A percentile compares a stretch with the other conserved stretches of the same genome.
These are phyloP conservation scores for Ondatra zibethicus DNA, from an alignment of 2,113 vertebrate species.

Conservation along the genomic window DNA sequence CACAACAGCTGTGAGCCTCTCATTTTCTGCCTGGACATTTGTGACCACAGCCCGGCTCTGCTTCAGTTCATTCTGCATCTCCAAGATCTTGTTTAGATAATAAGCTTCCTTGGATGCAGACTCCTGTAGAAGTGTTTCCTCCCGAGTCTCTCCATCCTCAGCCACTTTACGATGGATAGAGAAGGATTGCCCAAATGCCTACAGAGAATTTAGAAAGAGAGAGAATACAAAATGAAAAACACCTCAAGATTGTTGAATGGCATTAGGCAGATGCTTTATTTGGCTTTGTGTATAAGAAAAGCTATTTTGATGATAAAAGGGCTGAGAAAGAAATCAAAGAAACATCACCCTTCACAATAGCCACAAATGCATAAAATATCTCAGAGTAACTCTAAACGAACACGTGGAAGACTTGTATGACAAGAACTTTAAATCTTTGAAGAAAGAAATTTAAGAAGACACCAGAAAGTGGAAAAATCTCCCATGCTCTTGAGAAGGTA, in stretches of 20 bases:
- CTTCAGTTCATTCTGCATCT: conserved; percentile 95
- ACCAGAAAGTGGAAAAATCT: no score
- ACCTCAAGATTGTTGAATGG: fast-evolving
- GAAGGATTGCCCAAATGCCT: conserved; percentile 99
- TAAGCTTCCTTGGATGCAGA: conserved; percentile 97
- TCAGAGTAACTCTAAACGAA: no score
- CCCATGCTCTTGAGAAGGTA: no score
- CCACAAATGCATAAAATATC: no score
- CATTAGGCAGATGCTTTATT: background rate
- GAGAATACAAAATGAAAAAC: background rate
- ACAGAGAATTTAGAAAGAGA: conserved; percentile 61
- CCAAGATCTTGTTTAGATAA: conserved; percentile 94
- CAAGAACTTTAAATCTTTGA: no score
- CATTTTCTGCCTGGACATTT: conserved; percentile 94
- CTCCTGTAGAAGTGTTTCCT: conserved; percentile 97
- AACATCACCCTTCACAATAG: no score
- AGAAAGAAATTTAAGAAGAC: no score
- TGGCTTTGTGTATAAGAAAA: background rate
- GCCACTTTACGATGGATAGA: conserved; percentile 98
- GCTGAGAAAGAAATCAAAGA: no score
- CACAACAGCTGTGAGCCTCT: conserved; percentile 90
- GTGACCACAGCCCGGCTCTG: conserved; percentile 91
- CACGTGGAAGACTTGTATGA: no score
- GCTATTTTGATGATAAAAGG: background rate
- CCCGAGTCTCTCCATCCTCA: conserved; percentile 96